Conservation (phyloP, 2,113 vertebrate genomes). For the Neodon shergylaensis region DNA sequence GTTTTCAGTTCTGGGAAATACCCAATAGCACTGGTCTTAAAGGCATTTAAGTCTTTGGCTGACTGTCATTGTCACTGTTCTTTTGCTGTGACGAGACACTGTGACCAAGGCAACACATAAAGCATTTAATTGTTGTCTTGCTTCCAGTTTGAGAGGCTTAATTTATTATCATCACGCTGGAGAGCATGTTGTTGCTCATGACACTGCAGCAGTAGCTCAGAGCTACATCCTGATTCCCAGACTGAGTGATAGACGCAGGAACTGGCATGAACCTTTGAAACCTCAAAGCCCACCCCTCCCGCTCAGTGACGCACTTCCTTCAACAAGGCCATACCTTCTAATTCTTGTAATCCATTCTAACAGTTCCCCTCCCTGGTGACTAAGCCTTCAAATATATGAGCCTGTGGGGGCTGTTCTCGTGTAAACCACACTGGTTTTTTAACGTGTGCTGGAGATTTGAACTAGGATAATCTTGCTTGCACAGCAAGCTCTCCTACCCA, state of each 20-base stretch:
- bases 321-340: background rate
- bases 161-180: too few species aligned
- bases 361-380: background rate
- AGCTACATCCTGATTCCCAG: background rate
- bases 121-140: background rate
- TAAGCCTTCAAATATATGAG: background rate
- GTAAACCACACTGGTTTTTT: background rate
- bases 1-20: background rate
- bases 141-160: too few species aligned
- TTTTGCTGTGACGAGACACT: background rate
- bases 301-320: background rate
- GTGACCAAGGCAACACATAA: background rate
- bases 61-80: background rate
- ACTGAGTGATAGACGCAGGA: background rate
- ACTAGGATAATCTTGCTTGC: background rate
- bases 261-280: background rate
- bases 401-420: background rate
- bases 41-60: background rate
- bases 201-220: too few species aligned
- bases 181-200: too few species aligned
- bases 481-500: background rate
- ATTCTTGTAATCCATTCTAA: background rate
- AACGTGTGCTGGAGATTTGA: background rate
- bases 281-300: rapidly evolving
- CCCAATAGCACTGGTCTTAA: background rate